Evolutionary conservation across 2,888 invertebrate species (phyloP), one percentile per base, ranked within the genome.

Genomic region (Meliscaeva auricollis): DNA sequence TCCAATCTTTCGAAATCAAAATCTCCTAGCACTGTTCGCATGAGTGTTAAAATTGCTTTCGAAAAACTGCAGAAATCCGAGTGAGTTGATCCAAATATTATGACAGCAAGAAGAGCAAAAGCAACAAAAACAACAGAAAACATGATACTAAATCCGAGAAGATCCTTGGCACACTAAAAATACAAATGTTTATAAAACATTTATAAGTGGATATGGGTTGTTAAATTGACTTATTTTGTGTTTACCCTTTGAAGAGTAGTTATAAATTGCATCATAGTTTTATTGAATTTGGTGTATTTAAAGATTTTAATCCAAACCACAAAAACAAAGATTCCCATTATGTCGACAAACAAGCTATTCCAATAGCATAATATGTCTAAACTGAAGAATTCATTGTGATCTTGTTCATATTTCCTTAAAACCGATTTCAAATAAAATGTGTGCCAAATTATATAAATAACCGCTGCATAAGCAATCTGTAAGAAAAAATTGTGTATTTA

Each of bases 251-350:
- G 20, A 15, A 88, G 0, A 1, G 88, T 77, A 3, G 26, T 64
- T 0, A 48, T 46, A 15, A 89, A 87, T 52, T 87, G 78, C 30
- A 73, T 41, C 83, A 89, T 74, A 1, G 88, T 89, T n/a, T 84
- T 89, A 58, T 88, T 89, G 13, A 89, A 85, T 5, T 48, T 50
- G 0, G 87, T 69, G 44, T 87, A 89, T 0, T 72, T 22, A 0
- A 89, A 68, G 26, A 88, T 3, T 30, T 87, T 79, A 22, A 89
- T 58, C 89, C 89, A 89, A 20, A 30, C 15, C 5, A 89, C 32
- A 26, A 89, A 88, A 50, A 87, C 60, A 0, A 77, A 13, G 0
- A 87, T 1, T 8, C 80, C 89, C 60, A 81, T 54, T 0, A 81
- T 22, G 72, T 87, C 69, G 1, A 87, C 77, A n/a, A 82, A 73